Base-by-base conservation (phyloP, 1,140 invertebrate genomes). In the Listronotus oregonensis region DNA sequence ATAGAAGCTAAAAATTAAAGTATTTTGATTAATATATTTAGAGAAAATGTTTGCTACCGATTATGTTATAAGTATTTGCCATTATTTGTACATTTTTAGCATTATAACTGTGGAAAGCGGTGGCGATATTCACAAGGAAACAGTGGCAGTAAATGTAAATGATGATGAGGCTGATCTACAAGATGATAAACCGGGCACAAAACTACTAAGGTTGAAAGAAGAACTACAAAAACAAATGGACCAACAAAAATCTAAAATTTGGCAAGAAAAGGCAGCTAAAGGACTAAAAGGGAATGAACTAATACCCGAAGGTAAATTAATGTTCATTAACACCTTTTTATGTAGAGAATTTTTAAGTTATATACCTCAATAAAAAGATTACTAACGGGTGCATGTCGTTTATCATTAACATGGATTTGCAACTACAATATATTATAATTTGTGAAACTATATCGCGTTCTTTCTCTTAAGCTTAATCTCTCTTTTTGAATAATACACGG, bases 221-320 rank as follows among this genome's bases (percentile, higher is more conserved):
- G 82, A 84, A 68, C 78, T 92, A 8, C 83, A 87, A 71, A 77
- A 83, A 14, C 78, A 86, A 80, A 90, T 91, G 71, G 81, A 81
- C 1, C 78, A 81, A 42, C 84, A 85, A 67, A 79, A 87, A 49
- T 81, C 82, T 18, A 78, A 87, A 58, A 83, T 89, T 73, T 88
- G 87, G 85, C 82, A 85, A 66, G 83, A 86, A 68, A 84, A 84
- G 66, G 59, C 81, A 31, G 76, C 79, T 60, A 77, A 80, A 50
- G 80, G 55, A 10, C 12, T 65, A 10, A 31, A 43, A 47, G 54
- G 21, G 3, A 21, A 31, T 9, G 15, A 10, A 40, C 9, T 21
- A 10, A 42, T 8, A 14, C 21, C 8, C 44, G 50, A 52, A 52
- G 34, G 50, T 52, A 52, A 37, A 5, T 27, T 3, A 27, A 1